These are phyloP conservation scores for Rhagoletis pomonella DNA, from an alignment of 1,140 invertebrate species.

Conservation along the genomic window DNA sequence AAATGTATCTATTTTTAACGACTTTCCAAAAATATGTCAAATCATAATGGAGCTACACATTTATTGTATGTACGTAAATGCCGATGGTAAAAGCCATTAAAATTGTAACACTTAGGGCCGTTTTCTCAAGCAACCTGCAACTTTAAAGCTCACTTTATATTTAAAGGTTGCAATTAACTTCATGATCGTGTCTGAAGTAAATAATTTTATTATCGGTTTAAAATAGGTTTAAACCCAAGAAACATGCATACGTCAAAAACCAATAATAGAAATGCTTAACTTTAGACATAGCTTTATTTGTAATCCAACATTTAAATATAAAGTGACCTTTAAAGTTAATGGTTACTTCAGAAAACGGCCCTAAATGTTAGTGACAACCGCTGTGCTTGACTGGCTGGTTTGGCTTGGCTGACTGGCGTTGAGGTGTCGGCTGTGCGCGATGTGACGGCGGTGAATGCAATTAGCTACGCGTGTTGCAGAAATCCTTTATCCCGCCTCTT, in stretches of 20 bases:
- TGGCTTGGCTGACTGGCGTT: background rate
- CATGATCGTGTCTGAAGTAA: no score
- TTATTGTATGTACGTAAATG: background rate
- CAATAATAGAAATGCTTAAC: no score
- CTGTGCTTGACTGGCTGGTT: background rate
- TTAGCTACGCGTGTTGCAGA: conserved; percentile 13
- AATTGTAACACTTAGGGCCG: conserved; percentile 46
- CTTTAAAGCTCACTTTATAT: no score
- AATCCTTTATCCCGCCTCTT: conserved; percentile 3
- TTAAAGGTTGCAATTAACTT: no score
- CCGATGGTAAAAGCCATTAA: conserved; percentile 3
- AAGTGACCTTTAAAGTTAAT: no score
- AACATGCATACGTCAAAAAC: no score
- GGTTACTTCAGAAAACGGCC: no score
- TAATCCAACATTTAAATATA: no score
- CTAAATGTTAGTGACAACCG: conserved; percentile 34
- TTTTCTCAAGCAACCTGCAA: no score
- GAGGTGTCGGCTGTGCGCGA: background rate
- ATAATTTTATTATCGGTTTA: no score
- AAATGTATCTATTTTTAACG: conserved; percentile 1
- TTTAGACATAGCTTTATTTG: no score
- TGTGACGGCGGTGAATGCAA: background rate
- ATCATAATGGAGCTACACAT: background rate
- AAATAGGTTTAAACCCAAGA: no score
- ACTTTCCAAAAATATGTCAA: background rate